Evolutionary conservation across 2,113 vertebrate genomes (phyloP).

Genomic region (Dicrurus megarhynchus): DNA sequence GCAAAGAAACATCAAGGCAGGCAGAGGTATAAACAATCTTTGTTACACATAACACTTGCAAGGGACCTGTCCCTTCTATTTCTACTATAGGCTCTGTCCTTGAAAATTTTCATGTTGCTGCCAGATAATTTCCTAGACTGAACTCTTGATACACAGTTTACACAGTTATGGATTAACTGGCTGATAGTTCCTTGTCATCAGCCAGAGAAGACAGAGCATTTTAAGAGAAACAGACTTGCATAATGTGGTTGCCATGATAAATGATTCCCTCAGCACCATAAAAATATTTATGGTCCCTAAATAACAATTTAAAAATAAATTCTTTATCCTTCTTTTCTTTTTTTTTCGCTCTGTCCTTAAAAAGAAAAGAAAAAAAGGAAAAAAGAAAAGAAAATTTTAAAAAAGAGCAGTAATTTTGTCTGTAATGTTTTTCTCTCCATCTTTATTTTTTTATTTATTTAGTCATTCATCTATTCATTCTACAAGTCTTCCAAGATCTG

Average conservation of each 20-base stretch:
- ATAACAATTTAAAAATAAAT: constrained; percentile 18
- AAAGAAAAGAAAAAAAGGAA: not conserved
- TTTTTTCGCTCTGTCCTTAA: not conserved
- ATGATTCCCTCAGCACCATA: not conserved
- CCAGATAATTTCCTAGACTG: constrained; percentile 2
- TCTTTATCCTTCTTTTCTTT: not conserved
- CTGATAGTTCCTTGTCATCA: constrained; percentile 39
- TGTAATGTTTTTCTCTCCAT: not conserved
- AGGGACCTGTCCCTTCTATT: not conserved
- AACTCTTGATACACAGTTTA: not conserved
- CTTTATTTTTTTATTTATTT: not conserved
- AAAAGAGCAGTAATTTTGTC: not conserved
- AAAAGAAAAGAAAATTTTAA: too few relatives aligned
- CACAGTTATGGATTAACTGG: constrained; percentile 26
- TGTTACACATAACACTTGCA: not conserved
- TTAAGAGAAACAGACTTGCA: constrained; percentile 3
- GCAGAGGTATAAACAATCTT: not conserved
- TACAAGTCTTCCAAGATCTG: not conserved
- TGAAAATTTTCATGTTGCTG: not conserved
- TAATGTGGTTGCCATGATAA: constrained; percentile 12
- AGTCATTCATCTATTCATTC: not conserved
- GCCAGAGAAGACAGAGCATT: not conserved
- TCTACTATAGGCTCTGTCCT: not conserved
- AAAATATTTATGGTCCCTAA: constrained; percentile 37
- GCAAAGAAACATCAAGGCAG: not conserved